Percentiles rank a stretch among this genome's conserved stretches.
Conservation (phyloP, 2,888 invertebrate species). For the Boloria selene region DNA sequence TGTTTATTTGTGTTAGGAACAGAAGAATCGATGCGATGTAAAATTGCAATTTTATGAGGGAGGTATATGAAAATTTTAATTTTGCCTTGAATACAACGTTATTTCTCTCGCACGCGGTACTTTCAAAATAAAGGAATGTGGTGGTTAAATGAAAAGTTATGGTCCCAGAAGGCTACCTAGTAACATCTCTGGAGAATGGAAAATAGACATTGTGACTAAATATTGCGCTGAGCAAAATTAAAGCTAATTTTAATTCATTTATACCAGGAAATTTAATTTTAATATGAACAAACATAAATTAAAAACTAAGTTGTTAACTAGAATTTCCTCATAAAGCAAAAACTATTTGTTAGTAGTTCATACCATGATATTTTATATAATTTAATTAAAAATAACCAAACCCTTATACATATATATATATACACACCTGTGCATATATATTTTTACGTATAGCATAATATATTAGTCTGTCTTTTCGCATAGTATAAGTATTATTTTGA, state of each 20-base stretch:
- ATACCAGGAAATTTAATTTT: background rate
- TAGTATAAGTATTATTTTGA: no score
- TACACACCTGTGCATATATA: no score
- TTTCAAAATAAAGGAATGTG: conserved; percentile 30
- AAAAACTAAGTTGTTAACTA: no score
- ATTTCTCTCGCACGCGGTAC: conserved; percentile 28
- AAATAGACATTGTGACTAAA: conserved; percentile 21
- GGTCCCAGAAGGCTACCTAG: conserved; percentile 26
- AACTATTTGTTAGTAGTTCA: no score
- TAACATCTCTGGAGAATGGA: conserved; percentile 15
- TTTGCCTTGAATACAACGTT: conserved; percentile 14
- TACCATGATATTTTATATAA: no score
- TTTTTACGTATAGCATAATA: no score
- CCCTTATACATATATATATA: no score
- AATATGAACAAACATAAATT: no score
- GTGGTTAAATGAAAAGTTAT: conserved; percentile 42
- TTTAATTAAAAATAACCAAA: no score
- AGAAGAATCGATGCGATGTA: conserved; percentile 16
- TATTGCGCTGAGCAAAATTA: conserved; percentile 13
- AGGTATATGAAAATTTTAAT: conserved; percentile 22
- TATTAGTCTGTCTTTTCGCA: no score
- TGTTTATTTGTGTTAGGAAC: conserved; percentile 4
- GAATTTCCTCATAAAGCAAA: no score
- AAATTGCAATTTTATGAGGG: conserved; percentile 20
- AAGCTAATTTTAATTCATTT: conserved; percentile 2